Evolutionary conservation across 2,113 vertebrate species (phyloP).

Genomic region (Condylura cristata): DNA sequence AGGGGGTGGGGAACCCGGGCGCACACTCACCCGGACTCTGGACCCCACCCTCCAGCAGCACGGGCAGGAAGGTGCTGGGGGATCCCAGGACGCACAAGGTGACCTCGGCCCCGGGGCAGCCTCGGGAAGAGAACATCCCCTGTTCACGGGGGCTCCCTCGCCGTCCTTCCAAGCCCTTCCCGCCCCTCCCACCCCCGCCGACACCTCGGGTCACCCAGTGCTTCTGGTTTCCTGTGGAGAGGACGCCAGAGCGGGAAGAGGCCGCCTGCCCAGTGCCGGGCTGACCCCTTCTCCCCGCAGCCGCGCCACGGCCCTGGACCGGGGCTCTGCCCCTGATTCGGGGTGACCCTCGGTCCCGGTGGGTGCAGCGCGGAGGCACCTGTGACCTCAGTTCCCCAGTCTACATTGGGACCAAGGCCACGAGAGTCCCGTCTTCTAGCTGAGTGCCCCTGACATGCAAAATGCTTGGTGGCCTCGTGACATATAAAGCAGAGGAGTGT

Average conservation of each 20-base stretch:
- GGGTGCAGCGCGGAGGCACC: background rate
- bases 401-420: background rate
- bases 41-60: conserved; percentile 84
- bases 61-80: conserved; percentile 83
- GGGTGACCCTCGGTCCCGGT: background rate
- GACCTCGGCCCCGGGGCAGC: conserved; percentile 77
- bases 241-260: background rate
- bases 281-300: too few relatives aligned
- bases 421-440: background rate
- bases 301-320: background rate
- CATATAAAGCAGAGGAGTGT: background rate
- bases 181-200: background rate
- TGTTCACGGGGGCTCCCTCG: background rate
- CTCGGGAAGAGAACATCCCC: conserved; percentile 55
- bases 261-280: background rate
- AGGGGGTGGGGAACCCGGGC: conserved; percentile 16
- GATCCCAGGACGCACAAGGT: conserved; percentile 85
- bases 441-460: background rate
- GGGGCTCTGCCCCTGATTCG: background rate
- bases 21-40: conserved; percentile 84
- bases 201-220: background rate
- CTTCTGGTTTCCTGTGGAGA: background rate
- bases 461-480: background rate
- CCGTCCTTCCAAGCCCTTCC: background rate
- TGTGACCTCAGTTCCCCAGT: background rate